Conservation (phyloP, 2,113 vertebrate genomes). For the Urocitellus parryii region DNA sequence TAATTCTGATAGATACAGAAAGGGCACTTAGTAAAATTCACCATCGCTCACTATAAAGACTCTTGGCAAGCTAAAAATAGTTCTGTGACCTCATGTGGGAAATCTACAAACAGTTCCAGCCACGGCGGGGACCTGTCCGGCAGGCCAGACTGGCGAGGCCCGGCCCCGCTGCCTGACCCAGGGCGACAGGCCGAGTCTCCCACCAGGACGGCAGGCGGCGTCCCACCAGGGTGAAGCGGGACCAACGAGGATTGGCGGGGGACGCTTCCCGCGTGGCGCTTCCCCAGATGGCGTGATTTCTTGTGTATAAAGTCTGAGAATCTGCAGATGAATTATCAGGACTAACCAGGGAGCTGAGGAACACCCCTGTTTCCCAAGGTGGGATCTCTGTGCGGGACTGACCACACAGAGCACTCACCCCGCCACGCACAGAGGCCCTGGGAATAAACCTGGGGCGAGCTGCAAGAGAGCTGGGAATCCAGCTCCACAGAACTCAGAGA, state of each 20-base stretch:
- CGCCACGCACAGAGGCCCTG: too few relatives aligned
- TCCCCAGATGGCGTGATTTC: background rate
- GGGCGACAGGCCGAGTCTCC: fast-evolving
- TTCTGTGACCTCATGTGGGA: background rate
- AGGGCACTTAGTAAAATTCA: background rate
- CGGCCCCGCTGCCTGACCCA: background rate
- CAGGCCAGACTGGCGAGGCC: fast-evolving
- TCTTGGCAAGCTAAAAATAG: background rate
- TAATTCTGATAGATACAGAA: background rate
- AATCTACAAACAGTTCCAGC: too few relatives aligned
- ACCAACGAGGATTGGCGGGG: background rate
- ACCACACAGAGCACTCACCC: too few relatives aligned
- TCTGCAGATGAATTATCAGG: background rate
- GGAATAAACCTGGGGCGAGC: background rate
- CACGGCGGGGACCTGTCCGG: too few relatives aligned
- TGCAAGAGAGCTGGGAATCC: background rate
- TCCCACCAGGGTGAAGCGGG: background rate
- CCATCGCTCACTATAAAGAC: background rate
- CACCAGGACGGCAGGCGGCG: fast-evolving
- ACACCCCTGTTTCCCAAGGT: too few relatives aligned
- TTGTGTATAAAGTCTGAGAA: background rate
- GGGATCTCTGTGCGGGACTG: fast-evolving
- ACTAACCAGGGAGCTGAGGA: too few relatives aligned
- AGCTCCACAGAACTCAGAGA: background rate
- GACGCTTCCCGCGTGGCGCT: too few relatives aligned